Conservation (phyloP, 2,113 vertebrate species). For the Coracopsis vasa region DNA sequence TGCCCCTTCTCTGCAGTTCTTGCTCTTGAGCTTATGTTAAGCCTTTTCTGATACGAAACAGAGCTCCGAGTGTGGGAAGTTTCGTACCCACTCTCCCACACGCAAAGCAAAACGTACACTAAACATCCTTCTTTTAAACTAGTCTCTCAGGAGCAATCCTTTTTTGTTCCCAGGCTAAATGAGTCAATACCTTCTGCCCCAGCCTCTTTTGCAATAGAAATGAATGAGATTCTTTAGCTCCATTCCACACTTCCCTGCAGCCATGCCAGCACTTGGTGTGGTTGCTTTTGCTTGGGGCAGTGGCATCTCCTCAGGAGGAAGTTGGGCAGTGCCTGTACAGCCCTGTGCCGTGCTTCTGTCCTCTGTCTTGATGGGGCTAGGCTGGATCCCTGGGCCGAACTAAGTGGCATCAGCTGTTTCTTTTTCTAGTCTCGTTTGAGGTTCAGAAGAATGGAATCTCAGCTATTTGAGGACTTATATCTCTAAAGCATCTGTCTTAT, state of each 20-base stretch:
- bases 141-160: constrained; percentile 11
- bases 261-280: rapidly evolving
- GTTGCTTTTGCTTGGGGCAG: background rate
- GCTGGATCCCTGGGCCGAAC: constrained; percentile 16
- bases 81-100: background rate
- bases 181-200: background rate
- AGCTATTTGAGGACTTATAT: constrained; percentile 54
- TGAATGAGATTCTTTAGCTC: background rate
- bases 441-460: constrained; percentile 55
- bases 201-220: background rate
- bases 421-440: constrained; percentile 11
- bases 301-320: background rate
- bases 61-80: background rate
- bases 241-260: background rate
- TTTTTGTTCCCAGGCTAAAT: background rate
- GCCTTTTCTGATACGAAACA: background rate
- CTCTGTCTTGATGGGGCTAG: constrained; percentile 33
- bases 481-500: constrained; percentile 62
- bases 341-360: background rate
- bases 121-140: background rate
- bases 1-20: background rate
- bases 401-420: constrained; percentile 54
- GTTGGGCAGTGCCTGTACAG: background rate
- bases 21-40: background rate
- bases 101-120: background rate